Base-by-base conservation (phyloP, 2,888 invertebrate species). In the Drosophila kuntzei region DNA sequence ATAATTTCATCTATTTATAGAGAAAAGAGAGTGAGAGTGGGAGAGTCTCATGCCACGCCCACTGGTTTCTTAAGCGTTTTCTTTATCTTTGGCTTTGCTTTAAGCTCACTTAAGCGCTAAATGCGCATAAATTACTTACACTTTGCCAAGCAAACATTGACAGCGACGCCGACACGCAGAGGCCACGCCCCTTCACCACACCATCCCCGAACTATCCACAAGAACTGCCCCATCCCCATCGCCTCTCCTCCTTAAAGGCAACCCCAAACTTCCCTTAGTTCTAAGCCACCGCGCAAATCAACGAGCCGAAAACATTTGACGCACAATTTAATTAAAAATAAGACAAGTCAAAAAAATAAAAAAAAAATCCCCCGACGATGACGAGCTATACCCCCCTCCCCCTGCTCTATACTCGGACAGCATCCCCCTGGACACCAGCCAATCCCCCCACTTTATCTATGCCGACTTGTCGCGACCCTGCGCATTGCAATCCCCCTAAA, bases 91-190 rank as follows among this genome's bases (percentile, higher is more conserved):
- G 53, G 82, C 75, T 77, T 72, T 70, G 69, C 61, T 85, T 79
- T 84, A 76, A 87, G 84, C 84, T 73, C 87, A 87, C 84, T 85
- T 87, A 68, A 87, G 84, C 81, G 81, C 87, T 85, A 87, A 85
- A 85, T 85, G 87, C 84, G 87, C 87, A 85, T 85, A 87, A 85
- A 85, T 87, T 85, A 87, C 82, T 87, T 82, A 85, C 87, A 84
- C 87, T 85, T 87, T 82, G 76, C 71, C 80, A 74, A 76, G 80
- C 87, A 85, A 85, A 84, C 87, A 87, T 87, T 84, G 87, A 85
- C 84, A 78, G 76, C 67, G 50, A 7, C 27, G 65, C 63, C 72
- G 55, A 76, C 76, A 76, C 77, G 73, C 74, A 61, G 55, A 12
- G 34, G 55, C 70, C 65, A 69, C 66, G 65, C 70, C 74, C 51